Base-by-base conservation (phyloP, 2,113 vertebrate species). In the Dasypus novemcinctus region DNA sequence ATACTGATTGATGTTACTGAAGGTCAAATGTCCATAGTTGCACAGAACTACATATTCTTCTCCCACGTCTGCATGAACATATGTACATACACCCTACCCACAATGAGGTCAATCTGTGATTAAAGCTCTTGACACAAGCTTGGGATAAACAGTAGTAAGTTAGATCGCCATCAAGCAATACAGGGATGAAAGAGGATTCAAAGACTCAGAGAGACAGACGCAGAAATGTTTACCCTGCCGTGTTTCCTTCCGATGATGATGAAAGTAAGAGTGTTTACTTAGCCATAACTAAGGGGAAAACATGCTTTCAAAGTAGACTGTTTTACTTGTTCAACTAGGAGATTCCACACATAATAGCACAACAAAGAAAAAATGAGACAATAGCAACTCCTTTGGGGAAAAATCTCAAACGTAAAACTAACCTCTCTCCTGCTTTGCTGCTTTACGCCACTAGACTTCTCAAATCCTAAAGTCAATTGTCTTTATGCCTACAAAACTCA, bases 351-450 rank as follows among this genome's bases (percentile, higher is more conserved):
- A 54, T 52, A 72, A 82, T 5, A 27, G 23, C 29, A 29, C n/a
- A 59, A 17, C 0, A 23, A 36, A 41, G 61, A 38, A 38, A 14
- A 2, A 83, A 29, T 2, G 0, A 1, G 59, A 1, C 0, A 0
- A 43, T 0, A 0, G 1, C 10, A 49, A 3, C 20, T 25, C 0
- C 4, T 78, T 85, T 71, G 38, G 3, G 25, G 1, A 33, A 9
- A 79, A 80, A 14, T 49, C 72, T 84, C 88, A 25, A 57, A 72
- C 0, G 14, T 0, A 0, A 23, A 57, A 38, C 3, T 0, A 0
- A 18, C 1, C 25, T 63, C 86, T 41, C 82, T 49, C 0, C 14
- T 20, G 20, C 68, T 59, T 43, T 17, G 33, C 2, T 57, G 12
- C 2, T 31, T 5, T 59, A 33, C 31, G 38, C 69, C 8, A 31